These are phyloP conservation scores for Actenoides hombroni DNA, from an alignment of 2,113 vertebrate species.

Conservation along the genomic window DNA sequence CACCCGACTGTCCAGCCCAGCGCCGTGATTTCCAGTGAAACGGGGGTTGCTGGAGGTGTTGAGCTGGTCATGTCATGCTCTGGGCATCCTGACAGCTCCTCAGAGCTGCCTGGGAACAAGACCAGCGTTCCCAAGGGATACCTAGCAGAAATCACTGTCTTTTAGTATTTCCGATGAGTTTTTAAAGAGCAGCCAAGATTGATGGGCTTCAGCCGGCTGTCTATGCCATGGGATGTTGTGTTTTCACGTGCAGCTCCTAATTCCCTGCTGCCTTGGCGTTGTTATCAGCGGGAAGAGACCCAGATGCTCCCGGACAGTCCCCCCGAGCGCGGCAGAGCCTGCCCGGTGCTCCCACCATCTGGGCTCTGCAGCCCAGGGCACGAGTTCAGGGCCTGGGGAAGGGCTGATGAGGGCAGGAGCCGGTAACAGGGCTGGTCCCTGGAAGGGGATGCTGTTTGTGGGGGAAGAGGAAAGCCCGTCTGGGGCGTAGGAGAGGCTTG, in stretches of 20 bases:
- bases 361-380: not conserved
- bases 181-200: not conserved
- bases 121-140: not conserved
- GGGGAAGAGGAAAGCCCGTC: not conserved
- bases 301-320: rapidly evolving
- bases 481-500: not conserved
- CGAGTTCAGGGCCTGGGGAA: rapidly evolving
- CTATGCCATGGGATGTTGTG: not conserved
- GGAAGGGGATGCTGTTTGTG: not conserved
- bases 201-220: not conserved
- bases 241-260: not conserved
- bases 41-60: not conserved
- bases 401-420: not conserved
- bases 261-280: rapidly evolving
- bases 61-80: not conserved
- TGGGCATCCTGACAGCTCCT: slow-evolving; percentile 38
- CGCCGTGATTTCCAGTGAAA: not conserved
- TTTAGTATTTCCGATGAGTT: slow-evolving; percentile 20
- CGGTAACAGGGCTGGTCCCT: not conserved
- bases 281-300: not conserved
- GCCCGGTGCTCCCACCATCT: rapidly evolving
- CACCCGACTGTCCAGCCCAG: not conserved
- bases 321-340: not conserved
- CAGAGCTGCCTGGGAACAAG: not conserved
- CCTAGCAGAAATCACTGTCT: not conserved